Evolutionary conservation across 2,797 vertebrate genomes (phyloP), one percentile per base, ranked within the genome.

Genomic region (Enteromius anoplus): DNA sequence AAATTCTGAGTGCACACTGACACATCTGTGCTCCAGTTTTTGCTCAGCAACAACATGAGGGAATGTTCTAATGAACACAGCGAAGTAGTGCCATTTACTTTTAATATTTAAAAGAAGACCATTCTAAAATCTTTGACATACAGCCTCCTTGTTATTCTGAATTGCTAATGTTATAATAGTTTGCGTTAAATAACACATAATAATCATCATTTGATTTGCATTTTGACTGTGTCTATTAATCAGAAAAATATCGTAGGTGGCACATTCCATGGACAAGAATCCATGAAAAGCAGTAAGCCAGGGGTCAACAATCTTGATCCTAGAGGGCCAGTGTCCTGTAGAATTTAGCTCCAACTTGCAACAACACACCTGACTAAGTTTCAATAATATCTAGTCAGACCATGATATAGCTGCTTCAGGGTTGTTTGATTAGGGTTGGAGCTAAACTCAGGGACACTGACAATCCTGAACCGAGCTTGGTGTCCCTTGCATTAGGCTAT

Each of bases 11-110:
- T 55, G 34, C 87, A 73, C 85, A 80, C 91, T 91, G 87, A 55
- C 90, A 92, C 91, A 93, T 89, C 92, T 92, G 91, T 91, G 90
- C 91, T 93, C 87, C 91, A 80, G 58, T 90, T 93, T 89, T 86
- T 83, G 84, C 62, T 82, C 76, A 70, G 68, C 53, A 78, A 77
- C 73, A 77, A 83, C 65, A 47, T 40, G 51, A 34, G 32, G n/a
- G 64, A 82, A 42, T 15, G 49, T 58, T 82, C 72, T 75, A 75
- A 42, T 37, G 69, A 68, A 85, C 37, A 68, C 29, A 21, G 45
- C 23, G 19, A 71, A 29, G 68, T 65, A 65, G 34, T 47, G 26
- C 14, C 3, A 11, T 75, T 32, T 72, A 49, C 42, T 68, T 71
- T 37, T 62, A 68, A 12, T 34, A 55, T 55, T 62, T 42, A 51